Evolutionary conservation across 2,797 vertebrate genomes (phyloP).

Genomic region (Poecilia wingei): DNA sequence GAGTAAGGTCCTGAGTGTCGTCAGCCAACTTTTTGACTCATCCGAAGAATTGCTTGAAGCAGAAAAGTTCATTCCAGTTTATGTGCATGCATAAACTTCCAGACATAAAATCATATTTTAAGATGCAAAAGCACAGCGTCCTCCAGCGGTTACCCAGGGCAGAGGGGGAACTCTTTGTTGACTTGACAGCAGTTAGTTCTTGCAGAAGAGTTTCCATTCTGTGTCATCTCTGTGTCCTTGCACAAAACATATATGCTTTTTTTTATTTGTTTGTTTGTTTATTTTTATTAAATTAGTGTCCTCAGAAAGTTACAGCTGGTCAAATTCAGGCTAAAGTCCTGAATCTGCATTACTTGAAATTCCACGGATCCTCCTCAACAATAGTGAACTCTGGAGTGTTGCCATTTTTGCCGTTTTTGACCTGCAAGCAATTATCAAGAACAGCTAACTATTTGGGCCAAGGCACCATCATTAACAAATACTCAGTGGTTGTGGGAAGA

Average conservation of each 20-base stretch:
- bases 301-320: slow-evolving; percentile 72
- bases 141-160: slow-evolving; percentile 31
- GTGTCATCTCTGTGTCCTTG: slow-evolving; percentile 16
- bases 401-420: slow-evolving; percentile 94
- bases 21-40: slow-evolving; percentile 48
- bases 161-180: slow-evolving; percentile 13
- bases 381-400: slow-evolving; percentile 90
- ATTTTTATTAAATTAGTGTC: slow-evolving; percentile 41
- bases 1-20: slow-evolving; percentile 66
- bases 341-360: slow-evolving; percentile 87
- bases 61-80: slow-evolving; percentile 42
- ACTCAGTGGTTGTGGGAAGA: slow-evolving; percentile 70
- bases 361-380: slow-evolving; percentile 96
- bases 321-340: slow-evolving; percentile 82
- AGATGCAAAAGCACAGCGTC: slow-evolving; percentile 24
- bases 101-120: slow-evolving; percentile 35
- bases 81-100: slow-evolving; percentile 24
- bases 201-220: slow-evolving; percentile 7
- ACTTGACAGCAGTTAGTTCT: slow-evolving; percentile 15
- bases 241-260: slow-evolving; percentile 1
- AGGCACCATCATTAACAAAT: slow-evolving; percentile 74
- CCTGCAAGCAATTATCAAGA: slow-evolving; percentile 95
- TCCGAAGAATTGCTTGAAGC: slow-evolving; percentile 36
- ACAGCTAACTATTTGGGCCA: slow-evolving; percentile 84
- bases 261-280: not conserved